Evolutionary conservation across 2,113 vertebrate species (phyloP), one percentile per base, ranked within the genome.

Genomic region (Ondatra zibethicus): DNA sequence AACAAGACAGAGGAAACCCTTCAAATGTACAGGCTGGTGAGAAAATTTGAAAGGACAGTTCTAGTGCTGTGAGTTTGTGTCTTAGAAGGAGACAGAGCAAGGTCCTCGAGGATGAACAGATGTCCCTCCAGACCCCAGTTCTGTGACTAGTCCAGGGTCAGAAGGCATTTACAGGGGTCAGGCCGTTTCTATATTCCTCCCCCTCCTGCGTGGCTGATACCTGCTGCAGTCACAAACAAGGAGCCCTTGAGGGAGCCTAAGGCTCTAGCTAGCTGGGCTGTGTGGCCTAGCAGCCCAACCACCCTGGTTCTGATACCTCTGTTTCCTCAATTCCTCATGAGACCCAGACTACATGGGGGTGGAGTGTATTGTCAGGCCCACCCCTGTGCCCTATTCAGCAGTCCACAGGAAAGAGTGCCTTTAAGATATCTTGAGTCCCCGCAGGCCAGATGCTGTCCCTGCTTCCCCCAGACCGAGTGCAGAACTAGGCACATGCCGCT

Each of bases 181-280:
- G 9, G 55, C 6, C 42, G 16, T 8, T 1, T 14, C 45, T 29
- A 0, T 3, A 14, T 4, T 27, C 82, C 85, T 66, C 45, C 45
- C 31, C 21, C 4, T 31, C 31, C 8, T 17, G 6, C 3, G 2
- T 4, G 1, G 23, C 9, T 50, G 63, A 50, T 10, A 8, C 1
- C 17, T 36, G 5, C 16, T 61, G 73, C 42, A 1, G 58, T 86
- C 66, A 50, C 25, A 50, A 45, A 42, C 50, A 70, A 75, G 17
- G 47, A 21, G 8, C 19, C 55, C 73, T 66, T 36, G 10, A 36
- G 25, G 87, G 39, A n/a, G 16, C 8, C n/a, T 1, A 0, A 16
- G 42, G 50, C 61, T 72, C 47, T 25, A 6, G 25, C 23, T 50
- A 47, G 52, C 55, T 63, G 12, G 1, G 23, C 31, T 29, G 39